These are phyloP conservation scores for Muscicapa striata DNA, from an alignment of 2,797 vertebrate species.

Conservation along the genomic window DNA sequence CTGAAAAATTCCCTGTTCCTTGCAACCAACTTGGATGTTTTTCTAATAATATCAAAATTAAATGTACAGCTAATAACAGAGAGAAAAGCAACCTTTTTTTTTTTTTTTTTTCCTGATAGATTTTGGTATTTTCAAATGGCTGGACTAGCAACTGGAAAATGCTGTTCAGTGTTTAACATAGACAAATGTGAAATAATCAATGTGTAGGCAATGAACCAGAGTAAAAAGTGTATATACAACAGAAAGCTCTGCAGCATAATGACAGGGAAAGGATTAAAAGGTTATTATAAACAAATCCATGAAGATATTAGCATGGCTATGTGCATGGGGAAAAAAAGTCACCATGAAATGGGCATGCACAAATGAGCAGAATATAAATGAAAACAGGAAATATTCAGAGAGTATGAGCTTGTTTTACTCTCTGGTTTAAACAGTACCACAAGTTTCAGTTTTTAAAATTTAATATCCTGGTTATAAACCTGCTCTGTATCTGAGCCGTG, in stretches of 20 bases:
- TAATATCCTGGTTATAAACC: background rate
- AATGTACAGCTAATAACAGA: background rate
- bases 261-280: constrained; percentile 50
- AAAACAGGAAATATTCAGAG: background rate
- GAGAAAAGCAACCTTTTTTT: background rate
- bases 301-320: constrained; percentile 20
- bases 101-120: background rate
- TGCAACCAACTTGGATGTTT: background rate
- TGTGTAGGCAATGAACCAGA: constrained; percentile 36
- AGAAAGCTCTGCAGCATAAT: constrained; percentile 25
- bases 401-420: background rate
- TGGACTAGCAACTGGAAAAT: constrained; percentile 29
- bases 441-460: background rate
- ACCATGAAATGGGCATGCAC: constrained; percentile 6
- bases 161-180: constrained; percentile 13
- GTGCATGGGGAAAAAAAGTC: background rate
- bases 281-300: constrained; percentile 56
- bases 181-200: constrained; percentile 57
- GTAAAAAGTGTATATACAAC: background rate
- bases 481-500: background rate
- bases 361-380: constrained; percentile 15
- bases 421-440: background rate
- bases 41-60: background rate
- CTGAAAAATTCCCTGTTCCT: background rate
- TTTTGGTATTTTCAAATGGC: background rate